These are phyloP conservation scores for Drosophila murphyi DNA, from an alignment of 1,140 invertebrate genomes.

Conservation along the genomic window DNA sequence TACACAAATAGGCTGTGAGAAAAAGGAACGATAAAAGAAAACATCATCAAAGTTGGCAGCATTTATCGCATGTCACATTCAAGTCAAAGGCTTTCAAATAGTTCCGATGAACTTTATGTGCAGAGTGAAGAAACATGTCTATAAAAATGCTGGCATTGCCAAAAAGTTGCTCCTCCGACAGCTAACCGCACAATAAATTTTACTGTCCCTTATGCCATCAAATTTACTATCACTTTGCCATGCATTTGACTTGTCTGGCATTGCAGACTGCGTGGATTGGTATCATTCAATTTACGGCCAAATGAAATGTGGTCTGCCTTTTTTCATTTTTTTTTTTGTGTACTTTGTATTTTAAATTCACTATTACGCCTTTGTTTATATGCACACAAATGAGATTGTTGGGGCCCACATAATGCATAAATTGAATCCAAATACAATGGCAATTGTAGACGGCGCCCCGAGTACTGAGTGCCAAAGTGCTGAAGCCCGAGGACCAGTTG, in stretches of 20 bases:
- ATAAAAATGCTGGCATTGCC: slow-evolving; percentile 28
- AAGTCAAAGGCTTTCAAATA: slow-evolving; percentile 73
- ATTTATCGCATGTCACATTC: slow-evolving; percentile 57
- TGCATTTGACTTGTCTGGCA: slow-evolving; percentile 59
- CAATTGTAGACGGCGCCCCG: slow-evolving; percentile 6
- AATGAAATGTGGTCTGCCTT: slow-evolving; percentile 37
- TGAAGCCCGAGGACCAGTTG: too few relatives aligned
- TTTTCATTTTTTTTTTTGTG: slow-evolving; percentile 3
- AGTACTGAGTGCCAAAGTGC: slow-evolving; percentile 15
- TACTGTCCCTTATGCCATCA: slow-evolving; percentile 59
- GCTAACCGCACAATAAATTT: slow-evolving; percentile 74
- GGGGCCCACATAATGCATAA: slow-evolving; percentile 58
- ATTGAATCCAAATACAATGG: slow-evolving; percentile 51
- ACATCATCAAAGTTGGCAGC: slow-evolving; percentile 51
- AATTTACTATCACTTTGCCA: slow-evolving; percentile 71
- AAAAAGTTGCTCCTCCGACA: slow-evolving; percentile 31
- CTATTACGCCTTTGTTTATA: slow-evolving; percentile 72
- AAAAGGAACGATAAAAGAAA: background rate
- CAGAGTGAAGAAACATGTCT: slow-evolving; percentile 4
- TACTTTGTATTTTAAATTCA: slow-evolving; percentile 63
- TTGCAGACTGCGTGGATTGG: slow-evolving; percentile 53
- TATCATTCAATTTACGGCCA: slow-evolving; percentile 69
- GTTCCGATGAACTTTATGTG: slow-evolving; percentile 78
- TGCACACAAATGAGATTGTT: slow-evolving; percentile 8
- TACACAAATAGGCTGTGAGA: background rate